These are phyloP conservation scores for Polypterus senegalus DNA, from an alignment of 2,113 vertebrate species.

Conservation along the genomic window DNA sequence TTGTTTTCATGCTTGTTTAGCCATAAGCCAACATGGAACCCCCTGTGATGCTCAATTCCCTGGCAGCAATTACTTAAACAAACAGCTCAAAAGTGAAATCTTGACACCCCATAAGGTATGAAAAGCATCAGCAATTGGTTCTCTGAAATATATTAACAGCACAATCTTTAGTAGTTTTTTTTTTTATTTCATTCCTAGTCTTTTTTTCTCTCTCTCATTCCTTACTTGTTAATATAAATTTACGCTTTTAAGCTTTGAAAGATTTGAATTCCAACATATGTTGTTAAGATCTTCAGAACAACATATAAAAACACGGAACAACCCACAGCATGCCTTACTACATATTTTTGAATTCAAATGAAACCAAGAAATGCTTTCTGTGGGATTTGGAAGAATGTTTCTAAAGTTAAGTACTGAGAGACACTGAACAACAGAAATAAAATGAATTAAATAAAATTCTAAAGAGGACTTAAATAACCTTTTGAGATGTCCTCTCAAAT, in stretches of 20 bases:
- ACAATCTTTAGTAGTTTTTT: constrained; percentile 1
- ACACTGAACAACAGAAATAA: too few relatives aligned
- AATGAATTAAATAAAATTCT: too few relatives aligned
- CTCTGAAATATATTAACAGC: not conserved
- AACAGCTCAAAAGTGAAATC: constrained; percentile 9
- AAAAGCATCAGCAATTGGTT: constrained; percentile 8
- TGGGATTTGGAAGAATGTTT: not conserved
- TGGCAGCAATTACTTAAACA: constrained; percentile 3
- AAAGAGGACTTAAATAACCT: too few relatives aligned
- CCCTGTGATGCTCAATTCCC: constrained; percentile 2
- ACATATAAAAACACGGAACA: constrained; percentile 11
- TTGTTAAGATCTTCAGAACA: constrained; percentile 1
- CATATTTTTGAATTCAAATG: not conserved
- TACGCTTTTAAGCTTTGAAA: constrained; percentile 14
- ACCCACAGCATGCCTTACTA: constrained; percentile 4
- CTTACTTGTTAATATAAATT: constrained; percentile 11
- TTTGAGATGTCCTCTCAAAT: too few relatives aligned
- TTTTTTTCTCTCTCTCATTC: not conserved
- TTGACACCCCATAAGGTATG: constrained; percentile 12
- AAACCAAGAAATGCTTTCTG: constrained; percentile 1
- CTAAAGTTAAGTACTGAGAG: not conserved
- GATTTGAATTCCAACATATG: constrained; percentile 4
- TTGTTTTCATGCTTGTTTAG: too few relatives aligned
- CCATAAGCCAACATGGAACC: not conserved
- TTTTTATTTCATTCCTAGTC: not conserved